These are phyloP conservation scores for Nothobranchius furzeri DNA, from an alignment of 2,113 vertebrate species.

Conservation along the genomic window DNA sequence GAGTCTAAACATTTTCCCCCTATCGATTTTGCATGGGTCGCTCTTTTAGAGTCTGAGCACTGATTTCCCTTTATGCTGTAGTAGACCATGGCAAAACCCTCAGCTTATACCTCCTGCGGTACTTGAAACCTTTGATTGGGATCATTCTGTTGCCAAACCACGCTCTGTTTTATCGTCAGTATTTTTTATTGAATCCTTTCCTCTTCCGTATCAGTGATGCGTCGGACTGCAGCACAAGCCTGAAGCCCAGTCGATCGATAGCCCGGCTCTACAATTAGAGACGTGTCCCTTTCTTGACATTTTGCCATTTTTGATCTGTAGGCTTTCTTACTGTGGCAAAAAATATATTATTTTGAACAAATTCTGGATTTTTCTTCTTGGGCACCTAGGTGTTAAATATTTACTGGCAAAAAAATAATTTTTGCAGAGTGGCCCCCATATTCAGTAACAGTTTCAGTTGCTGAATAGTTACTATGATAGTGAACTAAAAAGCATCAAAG, in stretches of 20 bases:
- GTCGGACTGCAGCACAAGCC: background rate
- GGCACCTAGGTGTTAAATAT: background rate
- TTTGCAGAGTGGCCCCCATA: background rate
- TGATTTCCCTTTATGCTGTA: background rate
- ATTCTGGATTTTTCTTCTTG: background rate
- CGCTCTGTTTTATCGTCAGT: background rate
- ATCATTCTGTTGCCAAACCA: background rate
- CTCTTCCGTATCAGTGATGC: background rate
- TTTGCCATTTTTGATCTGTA: background rate
- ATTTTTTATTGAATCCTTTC: background rate
- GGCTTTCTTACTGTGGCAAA: background rate
- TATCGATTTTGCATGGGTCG: background rate
- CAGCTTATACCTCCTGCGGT: background rate
- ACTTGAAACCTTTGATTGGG: background rate
- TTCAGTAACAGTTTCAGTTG: background rate
- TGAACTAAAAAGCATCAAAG: background rate
- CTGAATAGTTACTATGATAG: background rate
- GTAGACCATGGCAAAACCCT: background rate
- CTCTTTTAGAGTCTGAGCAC: background rate
- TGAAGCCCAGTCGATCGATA: background rate
- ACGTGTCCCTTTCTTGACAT: background rate
- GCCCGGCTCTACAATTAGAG: background rate
- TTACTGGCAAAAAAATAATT: background rate
- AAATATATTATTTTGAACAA: background rate
- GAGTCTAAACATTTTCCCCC: too few species aligned